Base-by-base conservation (phyloP, 2,797 vertebrate species). In the Sternotherus odoratus region DNA sequence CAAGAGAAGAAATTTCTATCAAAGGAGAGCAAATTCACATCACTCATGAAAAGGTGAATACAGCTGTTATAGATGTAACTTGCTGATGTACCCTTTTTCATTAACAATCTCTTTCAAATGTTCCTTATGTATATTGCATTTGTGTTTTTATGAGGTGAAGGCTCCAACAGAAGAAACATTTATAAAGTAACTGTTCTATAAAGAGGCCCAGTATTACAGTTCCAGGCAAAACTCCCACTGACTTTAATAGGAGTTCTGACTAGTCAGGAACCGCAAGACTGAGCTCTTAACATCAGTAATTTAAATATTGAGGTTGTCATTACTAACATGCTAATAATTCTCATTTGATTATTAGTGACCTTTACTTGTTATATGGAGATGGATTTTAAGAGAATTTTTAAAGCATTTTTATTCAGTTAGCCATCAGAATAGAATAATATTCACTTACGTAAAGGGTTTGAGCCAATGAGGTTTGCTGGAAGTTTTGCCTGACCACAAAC, bases 31-130 rank as follows among this genome's bases (percentile, higher is more conserved):
- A 98, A 96, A 95, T 97, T 85, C 98, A 97, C 4, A 2, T 98
- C 87, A 79, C 96, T 94, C 98, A 96, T n/a, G 98, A 97, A 88
- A 95, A 98, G 98, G 98, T 98, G 77, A 97, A 80, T 80, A 81
- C 85, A 43, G 26, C 50, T 60, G 1, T 79, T 92, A 78, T 48
- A 69, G 30, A 30, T 72, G 1, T 89, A 91, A 39, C 85, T 90
- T 26, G n/a, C 5, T 63, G 4, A 36, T 49, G 24, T 57, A 36
- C 2, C 33, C 46, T 28, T 60, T 51, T 56, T 94, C 87, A 77
- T 72, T 93, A 74, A 78, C 24, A 72, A 92, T 95, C 11, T 17
- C 90, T n/a, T 46, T 63, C 48, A 75, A 49, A 85, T 63, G 53
- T 60, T 36, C 88, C 5, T 57, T 85, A 46, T 1, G 0, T 39